These are phyloP conservation scores for Petrophora chlorosata DNA, from an alignment of 2,888 invertebrate genomes.

Conservation along the genomic window DNA sequence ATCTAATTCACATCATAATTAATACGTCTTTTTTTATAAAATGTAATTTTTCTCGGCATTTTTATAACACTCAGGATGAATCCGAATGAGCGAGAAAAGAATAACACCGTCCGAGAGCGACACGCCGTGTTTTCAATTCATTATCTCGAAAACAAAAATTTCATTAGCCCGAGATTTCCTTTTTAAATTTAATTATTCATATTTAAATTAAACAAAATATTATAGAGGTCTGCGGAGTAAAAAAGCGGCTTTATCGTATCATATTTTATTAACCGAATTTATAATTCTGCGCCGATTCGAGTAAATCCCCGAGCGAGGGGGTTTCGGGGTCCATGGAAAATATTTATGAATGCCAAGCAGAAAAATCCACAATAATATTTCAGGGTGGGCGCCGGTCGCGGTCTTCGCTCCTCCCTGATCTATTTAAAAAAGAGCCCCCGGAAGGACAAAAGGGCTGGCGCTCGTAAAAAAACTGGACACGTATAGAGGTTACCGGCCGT, in stretches of 20 bases:
- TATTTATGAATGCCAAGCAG: conserved; percentile 83
- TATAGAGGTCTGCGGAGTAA: conserved; percentile 75
- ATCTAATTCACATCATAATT: conserved; percentile 66
- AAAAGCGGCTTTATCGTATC: conserved; percentile 80
- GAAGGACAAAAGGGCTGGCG: conserved; percentile 80
- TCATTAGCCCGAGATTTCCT: conserved; percentile 82
- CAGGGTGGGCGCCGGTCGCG: conserved; percentile 74
- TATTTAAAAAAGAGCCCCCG: conserved; percentile 82
- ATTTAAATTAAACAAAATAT: conserved; percentile 84
- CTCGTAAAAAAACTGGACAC: conserved; percentile 81
- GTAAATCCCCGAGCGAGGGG: conserved; percentile 63
- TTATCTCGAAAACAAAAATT: conserved; percentile 84
- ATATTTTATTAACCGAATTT: conserved; percentile 84
- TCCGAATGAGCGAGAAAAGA: conserved; percentile 79
- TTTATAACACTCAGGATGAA: conserved; percentile 70
- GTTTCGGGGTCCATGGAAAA: conserved; percentile 62
- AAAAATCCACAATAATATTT: conserved; percentile 84
- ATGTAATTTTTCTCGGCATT: conserved; percentile 54
- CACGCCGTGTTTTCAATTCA: conserved; percentile 82
- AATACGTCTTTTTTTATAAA: conserved; percentile 66
- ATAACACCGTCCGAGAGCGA: conserved; percentile 73
- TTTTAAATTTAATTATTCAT: conserved; percentile 83
- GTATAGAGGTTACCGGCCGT: conserved; percentile 75
- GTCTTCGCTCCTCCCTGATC: conserved; percentile 81
- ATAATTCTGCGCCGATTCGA: conserved; percentile 81